Evolutionary conservation across 1,140 invertebrate genomes (phyloP).

Genomic region (Zaprionus capensis): DNA sequence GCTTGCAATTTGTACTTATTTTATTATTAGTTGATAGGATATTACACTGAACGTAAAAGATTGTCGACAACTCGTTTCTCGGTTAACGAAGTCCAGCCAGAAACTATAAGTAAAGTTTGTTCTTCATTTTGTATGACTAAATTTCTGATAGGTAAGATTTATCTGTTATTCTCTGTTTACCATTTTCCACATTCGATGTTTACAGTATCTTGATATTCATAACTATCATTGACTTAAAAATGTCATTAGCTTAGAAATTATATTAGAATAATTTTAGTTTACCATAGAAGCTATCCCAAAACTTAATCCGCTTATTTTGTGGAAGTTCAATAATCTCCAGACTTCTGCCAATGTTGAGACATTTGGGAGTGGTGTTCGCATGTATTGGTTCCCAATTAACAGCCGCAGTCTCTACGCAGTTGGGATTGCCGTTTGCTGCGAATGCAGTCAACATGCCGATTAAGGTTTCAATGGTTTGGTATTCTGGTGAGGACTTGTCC

Average conservation of each 20-base stretch:
- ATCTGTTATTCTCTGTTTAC: not conserved
- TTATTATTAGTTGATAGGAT: too few species aligned
- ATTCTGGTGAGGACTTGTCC: conserved; percentile 67
- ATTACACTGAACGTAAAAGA: too few species aligned
- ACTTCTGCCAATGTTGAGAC: conserved; percentile 79
- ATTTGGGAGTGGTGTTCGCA: conserved; percentile 46
- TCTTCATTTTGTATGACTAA: too few species aligned
- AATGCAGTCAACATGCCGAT: conserved; percentile 84
- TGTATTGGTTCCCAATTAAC: conserved; percentile 57
- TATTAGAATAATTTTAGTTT: conserved; percentile 43
- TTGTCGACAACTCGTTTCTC: too few species aligned
- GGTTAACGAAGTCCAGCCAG: too few species aligned
- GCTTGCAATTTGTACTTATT: too few species aligned
- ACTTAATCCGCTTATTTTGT: conserved; percentile 69
- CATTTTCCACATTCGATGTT: not conserved
- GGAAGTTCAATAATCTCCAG: conserved; percentile 76
- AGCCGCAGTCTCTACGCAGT: conserved; percentile 35
- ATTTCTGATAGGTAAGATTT: not conserved
- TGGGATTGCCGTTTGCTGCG: conserved; percentile 74
- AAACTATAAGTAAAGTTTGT: too few species aligned
- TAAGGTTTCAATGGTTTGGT: conserved; percentile 72
- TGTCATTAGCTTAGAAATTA: not conserved
- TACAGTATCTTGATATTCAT: not conserved
- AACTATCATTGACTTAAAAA: not conserved
- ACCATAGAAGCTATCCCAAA: conserved; percentile 82